Percentiles rank a stretch among this genome's conserved stretches.
Evolutionary conservation across 2,113 vertebrate species (phyloP).

Genomic region (Phaethon lepturus): DNA sequence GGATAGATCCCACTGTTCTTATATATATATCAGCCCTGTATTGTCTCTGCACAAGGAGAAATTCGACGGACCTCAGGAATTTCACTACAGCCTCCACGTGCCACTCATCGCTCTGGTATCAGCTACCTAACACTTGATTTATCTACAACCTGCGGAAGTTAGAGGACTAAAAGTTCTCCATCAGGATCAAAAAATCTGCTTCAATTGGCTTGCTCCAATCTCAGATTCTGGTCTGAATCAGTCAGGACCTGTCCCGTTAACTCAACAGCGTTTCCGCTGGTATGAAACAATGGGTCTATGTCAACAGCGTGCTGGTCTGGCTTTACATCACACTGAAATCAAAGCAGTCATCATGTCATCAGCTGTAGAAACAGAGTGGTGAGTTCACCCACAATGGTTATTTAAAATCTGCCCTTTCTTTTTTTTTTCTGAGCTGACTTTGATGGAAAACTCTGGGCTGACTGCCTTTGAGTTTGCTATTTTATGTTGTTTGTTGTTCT

Average conservation of each 20-base stretch:
- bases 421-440: neutral
- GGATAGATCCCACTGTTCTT: neutral
- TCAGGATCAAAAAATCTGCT: neutral
- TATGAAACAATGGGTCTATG: constrained; percentile 24
- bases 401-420: neutral
- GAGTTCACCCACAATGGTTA: neutral
- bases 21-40: neutral
- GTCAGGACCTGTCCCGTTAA: constrained; percentile 4
- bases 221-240: constrained; percentile 35
- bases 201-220: neutral
- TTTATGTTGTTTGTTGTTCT: constrained; percentile 54
- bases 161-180: neutral
- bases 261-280: neutral
- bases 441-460: constrained; percentile 16
- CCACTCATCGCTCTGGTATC: neutral
- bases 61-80: neutral
- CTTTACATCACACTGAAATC: constrained; percentile 11
- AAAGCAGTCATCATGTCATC: constrained; percentile 42
- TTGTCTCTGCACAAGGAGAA: neutral
- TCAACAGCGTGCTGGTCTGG: neutral
- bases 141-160: neutral
- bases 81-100: rapidly evolving
- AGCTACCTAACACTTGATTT: neutral
- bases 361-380: neutral
- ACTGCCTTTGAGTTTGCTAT: neutral